These are phyloP conservation scores for Yponomeuta evonymella DNA, from an alignment of 2,888 invertebrate genomes.

Conservation along the genomic window DNA sequence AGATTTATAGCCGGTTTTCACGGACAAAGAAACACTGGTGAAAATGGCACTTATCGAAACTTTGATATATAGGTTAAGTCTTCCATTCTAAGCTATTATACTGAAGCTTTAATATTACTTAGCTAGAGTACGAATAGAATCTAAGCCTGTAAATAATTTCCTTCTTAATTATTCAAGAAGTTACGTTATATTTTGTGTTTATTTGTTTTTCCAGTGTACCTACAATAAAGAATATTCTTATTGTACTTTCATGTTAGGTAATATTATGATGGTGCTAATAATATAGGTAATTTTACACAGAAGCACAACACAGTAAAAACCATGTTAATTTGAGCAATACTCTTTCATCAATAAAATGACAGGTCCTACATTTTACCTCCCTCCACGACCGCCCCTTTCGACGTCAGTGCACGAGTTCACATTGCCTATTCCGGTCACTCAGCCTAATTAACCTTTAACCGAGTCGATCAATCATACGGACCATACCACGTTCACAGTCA, in stretches of 20 bases:
- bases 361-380: neutral
- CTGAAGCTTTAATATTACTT: conserved; percentile 54
- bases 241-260: no score
- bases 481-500: conserved; percentile 10
- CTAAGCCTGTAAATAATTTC: neutral
- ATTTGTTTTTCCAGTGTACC: no score
- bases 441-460: conserved; percentile 24
- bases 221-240: no score
- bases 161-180: neutral
- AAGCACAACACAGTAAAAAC: no score
- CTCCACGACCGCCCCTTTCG: neutral
- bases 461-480: conserved; percentile 29
- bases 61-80: conserved; percentile 35
- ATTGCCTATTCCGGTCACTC: neutral
- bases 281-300: no score
- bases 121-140: neutral
- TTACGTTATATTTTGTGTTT: neutral
- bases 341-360: no score
- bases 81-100: conserved; percentile 46
- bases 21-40: neutral
- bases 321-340: no score
- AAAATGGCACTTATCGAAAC: conserved; percentile 15
- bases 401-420: neutral
- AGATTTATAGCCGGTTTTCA: neutral
- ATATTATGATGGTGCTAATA: no score